These are phyloP conservation scores for Cetoscarus ocellatus DNA, from an alignment of 2,797 vertebrate species.

Conservation along the genomic window DNA sequence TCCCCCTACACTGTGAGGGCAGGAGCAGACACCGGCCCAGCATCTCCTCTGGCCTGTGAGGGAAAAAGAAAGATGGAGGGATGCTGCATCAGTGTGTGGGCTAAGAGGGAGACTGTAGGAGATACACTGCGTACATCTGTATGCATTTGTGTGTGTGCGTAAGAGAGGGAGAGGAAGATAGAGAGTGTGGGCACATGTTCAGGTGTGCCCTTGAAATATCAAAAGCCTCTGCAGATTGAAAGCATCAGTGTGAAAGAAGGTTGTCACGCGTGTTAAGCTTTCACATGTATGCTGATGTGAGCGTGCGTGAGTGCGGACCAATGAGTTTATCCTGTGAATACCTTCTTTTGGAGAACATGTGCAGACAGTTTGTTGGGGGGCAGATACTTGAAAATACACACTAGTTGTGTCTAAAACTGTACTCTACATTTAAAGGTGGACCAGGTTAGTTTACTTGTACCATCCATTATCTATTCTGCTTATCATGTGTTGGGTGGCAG, in stretches of 20 bases:
- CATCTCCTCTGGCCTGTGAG: constrained; percentile 56
- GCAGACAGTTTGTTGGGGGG: no score
- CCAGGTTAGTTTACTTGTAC: no score
- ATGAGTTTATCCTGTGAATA: background rate
- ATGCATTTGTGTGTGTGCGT: constrained; percentile 7
- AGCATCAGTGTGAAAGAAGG: constrained; percentile 63
- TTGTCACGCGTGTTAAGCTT: constrained; percentile 54
- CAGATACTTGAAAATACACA: no score
- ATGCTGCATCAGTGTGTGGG: constrained; percentile 8
- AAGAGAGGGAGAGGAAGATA: background rate
- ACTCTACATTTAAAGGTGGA: no score
- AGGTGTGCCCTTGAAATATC: constrained; percentile 72
- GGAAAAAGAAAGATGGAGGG: constrained; percentile 15
- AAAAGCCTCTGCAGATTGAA: constrained; percentile 73
- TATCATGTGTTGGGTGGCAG: no score
- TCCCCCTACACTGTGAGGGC: constrained; percentile 67
- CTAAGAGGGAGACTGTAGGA: constrained; percentile 2
- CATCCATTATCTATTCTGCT: no score
- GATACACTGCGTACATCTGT: constrained; percentile 5
- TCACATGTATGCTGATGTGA: constrained; percentile 29
- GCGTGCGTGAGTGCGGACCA: constrained; percentile 21
- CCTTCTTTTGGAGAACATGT: background rate
- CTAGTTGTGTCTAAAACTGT: no score
- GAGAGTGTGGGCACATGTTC: constrained; percentile 78
- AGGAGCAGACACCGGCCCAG: constrained; percentile 58